Percentiles rank a stretch among this genome's conserved stretches.
Evolutionary conservation across 2,888 invertebrate species (phyloP).

Genomic region (Acanthopleura granulata): DNA sequence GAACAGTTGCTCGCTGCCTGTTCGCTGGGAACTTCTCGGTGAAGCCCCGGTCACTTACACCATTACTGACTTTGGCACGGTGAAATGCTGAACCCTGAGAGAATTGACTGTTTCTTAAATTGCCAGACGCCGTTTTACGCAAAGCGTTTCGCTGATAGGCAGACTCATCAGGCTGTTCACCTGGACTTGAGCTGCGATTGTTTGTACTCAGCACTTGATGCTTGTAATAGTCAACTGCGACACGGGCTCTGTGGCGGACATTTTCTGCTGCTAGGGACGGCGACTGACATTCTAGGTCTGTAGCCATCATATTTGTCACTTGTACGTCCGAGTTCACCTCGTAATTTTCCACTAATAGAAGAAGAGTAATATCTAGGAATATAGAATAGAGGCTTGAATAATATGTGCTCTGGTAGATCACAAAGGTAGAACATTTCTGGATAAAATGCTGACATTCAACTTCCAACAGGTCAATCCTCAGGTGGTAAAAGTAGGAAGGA

Average conservation of each 20-base stretch:
- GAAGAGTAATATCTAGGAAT: not conserved
- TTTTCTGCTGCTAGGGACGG: slow-evolving; percentile 43
- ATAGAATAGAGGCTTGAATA: not conserved
- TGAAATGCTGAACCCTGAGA: not conserved
- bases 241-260: slow-evolving; percentile 50
- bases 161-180: not conserved
- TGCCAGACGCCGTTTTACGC: not conserved
- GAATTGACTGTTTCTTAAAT: not conserved
- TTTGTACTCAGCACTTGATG: slow-evolving; percentile 38
- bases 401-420: slow-evolving; percentile 12
- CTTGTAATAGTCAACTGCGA: slow-evolving; percentile 59
- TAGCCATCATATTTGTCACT: slow-evolving; percentile 9
- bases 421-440: no score
- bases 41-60: not conserved
- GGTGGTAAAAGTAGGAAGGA: no score
- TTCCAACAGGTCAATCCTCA: no score
- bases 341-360: not conserved
- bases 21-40: not conserved
- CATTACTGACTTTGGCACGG: not conserved
- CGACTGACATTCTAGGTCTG: not conserved
- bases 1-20: slow-evolving; percentile 11
- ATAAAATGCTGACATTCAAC: no score
- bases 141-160: not conserved
- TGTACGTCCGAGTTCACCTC: not conserved
- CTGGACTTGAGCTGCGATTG: not conserved